phyloP scores from a whole-genome alignment of 2,113 vertebrate species.

The Eretmochelys imbricata region DNA sequence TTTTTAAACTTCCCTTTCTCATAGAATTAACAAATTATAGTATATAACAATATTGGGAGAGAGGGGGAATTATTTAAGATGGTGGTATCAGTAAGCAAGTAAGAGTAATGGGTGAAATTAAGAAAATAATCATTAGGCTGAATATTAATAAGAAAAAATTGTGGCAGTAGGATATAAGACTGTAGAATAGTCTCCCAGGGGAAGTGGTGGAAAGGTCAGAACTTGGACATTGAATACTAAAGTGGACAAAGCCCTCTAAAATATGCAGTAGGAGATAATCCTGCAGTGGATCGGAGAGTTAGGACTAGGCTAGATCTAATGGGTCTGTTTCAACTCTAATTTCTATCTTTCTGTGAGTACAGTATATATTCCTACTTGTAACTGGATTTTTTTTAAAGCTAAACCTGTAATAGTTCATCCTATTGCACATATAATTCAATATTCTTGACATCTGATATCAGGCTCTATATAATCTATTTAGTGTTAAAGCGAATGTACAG shows the following conservation, averaged over 20 bases:
- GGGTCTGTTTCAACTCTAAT: not conserved
- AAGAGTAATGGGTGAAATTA: not conserved
- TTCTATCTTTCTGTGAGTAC: not conserved
- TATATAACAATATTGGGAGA: not conserved
- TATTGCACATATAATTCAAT: not conserved
- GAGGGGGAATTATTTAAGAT: not conserved
- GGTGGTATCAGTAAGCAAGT: not conserved
- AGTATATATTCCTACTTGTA: not conserved
- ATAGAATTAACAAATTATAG: constrained; percentile 5
- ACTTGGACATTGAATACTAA: not conserved
- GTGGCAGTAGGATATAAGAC: not conserved
- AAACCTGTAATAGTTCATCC: not conserved
- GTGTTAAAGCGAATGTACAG: not conserved
- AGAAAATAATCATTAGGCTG: not conserved
- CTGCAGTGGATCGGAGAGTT: not conserved
- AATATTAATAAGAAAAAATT: not conserved
- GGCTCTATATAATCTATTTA: not conserved
- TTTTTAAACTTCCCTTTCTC: constrained; percentile 64
- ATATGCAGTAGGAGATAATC: not conserved
- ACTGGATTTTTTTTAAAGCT: not conserved
- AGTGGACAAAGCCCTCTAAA: not conserved
- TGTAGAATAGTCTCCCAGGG: not conserved
- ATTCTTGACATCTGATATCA: not conserved
- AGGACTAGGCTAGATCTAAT: not conserved
- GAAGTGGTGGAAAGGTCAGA: not conserved